A percentile compares a stretch with the other conserved stretches of the same genome.
These are phyloP conservation scores for Tauraco hartlaubi DNA, from an alignment of 2,797 vertebrate genomes.

Conservation along the genomic window DNA sequence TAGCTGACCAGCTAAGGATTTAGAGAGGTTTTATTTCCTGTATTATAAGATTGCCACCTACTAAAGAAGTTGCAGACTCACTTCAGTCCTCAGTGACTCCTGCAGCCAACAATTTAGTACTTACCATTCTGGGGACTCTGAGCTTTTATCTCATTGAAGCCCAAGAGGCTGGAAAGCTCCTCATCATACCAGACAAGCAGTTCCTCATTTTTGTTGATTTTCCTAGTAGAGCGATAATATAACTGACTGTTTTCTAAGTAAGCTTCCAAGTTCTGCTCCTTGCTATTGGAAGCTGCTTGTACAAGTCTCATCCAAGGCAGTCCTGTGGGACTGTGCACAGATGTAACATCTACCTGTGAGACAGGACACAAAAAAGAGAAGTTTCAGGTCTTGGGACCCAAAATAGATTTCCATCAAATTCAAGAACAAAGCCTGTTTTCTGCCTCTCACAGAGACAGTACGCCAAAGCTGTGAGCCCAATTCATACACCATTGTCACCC, in stretches of 20 bases:
- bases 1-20: neutral
- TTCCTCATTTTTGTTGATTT: conserved; percentile 87
- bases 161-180: conserved; percentile 88
- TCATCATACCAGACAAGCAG: conserved; percentile 91
- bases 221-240: conserved; percentile 84
- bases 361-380: neutral
- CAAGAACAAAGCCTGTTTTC: neutral
- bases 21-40: neutral
- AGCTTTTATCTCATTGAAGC: conserved; percentile 83
- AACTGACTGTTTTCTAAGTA: conserved; percentile 87
- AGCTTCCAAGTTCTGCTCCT: conserved; percentile 90
- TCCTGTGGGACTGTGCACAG: conserved; percentile 84
- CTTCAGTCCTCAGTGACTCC: neutral
- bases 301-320: conserved; percentile 88
- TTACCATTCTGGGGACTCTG: conserved; percentile 80
- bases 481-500: neutral
- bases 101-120: neutral
- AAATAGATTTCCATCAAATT: neutral
- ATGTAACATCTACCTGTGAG: conserved; percentile 86
- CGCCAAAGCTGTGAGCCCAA: neutral
- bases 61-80: neutral
- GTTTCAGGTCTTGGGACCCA: neutral
- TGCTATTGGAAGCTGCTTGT: conserved; percentile 83
- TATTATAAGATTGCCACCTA: neutral
- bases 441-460: neutral